A percentile compares a stretch with the other conserved stretches of the same genome.
These are phyloP conservation scores for Zosterops hypoxanthus DNA, from an alignment of 2,113 vertebrate species.

Conservation along the genomic window DNA sequence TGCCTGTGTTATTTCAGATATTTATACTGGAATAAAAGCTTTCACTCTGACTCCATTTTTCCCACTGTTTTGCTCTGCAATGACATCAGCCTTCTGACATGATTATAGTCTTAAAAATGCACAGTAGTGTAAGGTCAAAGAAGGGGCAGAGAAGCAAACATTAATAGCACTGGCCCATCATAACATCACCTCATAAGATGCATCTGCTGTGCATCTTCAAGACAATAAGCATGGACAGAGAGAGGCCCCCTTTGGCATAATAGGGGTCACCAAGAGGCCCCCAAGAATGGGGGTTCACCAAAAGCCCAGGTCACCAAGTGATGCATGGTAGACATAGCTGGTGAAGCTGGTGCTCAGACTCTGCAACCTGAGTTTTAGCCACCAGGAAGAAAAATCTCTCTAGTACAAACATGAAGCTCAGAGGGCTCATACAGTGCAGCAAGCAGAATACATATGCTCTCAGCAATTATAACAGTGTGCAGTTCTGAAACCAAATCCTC, in stretches of 20 bases:
- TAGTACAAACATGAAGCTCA: not conserved
- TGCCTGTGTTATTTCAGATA: constrained; percentile 7
- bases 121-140: not conserved
- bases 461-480: not conserved
- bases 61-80: not conserved
- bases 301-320: not conserved
- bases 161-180: not conserved
- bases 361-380: not conserved
- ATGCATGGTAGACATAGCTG: not conserved
- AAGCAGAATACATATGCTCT: accelerated
- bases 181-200: not conserved
- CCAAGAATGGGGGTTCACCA: not conserved
- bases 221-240: not conserved
- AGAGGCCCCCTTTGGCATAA: not conserved
- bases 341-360: not conserved
- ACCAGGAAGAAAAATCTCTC: not conserved
- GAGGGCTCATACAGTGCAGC: not conserved
- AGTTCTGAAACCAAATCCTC: not conserved
- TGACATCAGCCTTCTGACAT: not conserved
- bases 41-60: not conserved
- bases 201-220: not conserved
- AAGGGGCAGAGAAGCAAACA: not conserved
- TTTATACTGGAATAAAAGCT: constrained; percentile 37
- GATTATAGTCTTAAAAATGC: not conserved
- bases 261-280: not conserved